Base-by-base conservation (phyloP, 1,140 invertebrate species). In the Meloidogyne exigua region DNA sequence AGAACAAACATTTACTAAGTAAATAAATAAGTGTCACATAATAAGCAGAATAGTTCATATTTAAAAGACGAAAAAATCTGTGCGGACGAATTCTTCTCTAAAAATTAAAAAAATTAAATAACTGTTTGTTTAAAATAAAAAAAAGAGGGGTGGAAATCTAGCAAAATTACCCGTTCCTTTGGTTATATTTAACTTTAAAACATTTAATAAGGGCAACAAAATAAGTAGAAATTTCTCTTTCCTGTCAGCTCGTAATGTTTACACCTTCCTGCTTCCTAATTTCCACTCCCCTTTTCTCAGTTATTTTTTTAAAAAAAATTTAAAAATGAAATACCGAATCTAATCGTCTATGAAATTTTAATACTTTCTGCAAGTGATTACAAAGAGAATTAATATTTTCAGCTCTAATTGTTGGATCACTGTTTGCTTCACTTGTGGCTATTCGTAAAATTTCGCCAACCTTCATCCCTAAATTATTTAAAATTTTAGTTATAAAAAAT, bases 21-120 rank as follows among this genome's bases (percentile, higher is more conserved):
- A 86, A 74, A 75, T 86, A 86, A 62, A 86, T 81, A 66, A 86
- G 73, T 15, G 82, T 75, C 13, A 85, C 82, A 68, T 87, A 85
- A 67, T 85, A 82, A 21, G 78, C 73, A 4, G 85, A 82, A 68
- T 86, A 87, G 70, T 86, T 87, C 25, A 87, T 69, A 73, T 87
- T 87, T 18, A 86, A 68, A 68, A 83, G 81, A 21, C 83, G 81
- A 15, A 86, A 77, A 66, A 85, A 64, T 69, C 79, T 85, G 80
- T 87, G 84, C 0, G 85, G 84, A 23, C 74, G 72, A 12, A 87
- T 68, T 21, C 80, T 79, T 70, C 77, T 83, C 83, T 86, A 28
- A 68, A 84, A 80, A 76, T 15, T 36, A 3, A 69, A 39, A 39
- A 39, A 39, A 39, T 9, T 39, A 39, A 3, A 32, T 32, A 32